These are phyloP conservation scores for Hipposideros armiger DNA, from an alignment of 2,113 vertebrate genomes.

Conservation along the genomic window DNA sequence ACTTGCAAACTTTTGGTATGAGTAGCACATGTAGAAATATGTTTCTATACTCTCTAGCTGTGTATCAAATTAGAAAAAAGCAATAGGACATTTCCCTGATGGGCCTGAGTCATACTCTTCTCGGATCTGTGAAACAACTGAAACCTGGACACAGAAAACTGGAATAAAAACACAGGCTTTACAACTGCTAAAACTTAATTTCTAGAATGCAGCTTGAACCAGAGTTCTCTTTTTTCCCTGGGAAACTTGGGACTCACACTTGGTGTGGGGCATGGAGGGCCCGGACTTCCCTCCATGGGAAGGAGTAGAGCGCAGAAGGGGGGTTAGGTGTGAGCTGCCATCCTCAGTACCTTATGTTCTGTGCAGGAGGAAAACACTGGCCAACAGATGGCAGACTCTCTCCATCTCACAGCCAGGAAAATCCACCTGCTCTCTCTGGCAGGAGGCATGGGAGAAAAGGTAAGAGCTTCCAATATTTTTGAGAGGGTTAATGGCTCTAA, in stretches of 20 bases:
- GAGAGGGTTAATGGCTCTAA: not conserved
- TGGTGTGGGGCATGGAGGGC: not conserved
- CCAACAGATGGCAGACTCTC: not conserved
- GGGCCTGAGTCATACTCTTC: not conserved
- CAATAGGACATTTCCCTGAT: not conserved
- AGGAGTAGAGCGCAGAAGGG: not conserved
- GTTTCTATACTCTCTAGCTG: not conserved
- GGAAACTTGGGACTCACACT: not conserved
- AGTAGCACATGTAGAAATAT: not conserved
- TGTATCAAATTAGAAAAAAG: not conserved
- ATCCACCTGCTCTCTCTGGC: too few relatives aligned
- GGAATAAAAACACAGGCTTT: conserved; percentile 2
- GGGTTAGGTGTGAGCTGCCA: not conserved
- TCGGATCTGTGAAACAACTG: not conserved
- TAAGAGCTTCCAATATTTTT: not conserved
- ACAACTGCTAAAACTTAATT: not conserved
- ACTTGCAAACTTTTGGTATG: not conserved
- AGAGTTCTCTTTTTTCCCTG: not conserved
- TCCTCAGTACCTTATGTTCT: too few relatives aligned
- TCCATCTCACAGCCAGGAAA: not conserved
- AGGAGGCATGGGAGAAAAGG: not conserved
- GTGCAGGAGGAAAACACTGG: not conserved
- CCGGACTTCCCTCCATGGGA: not conserved
- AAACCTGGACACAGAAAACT: not conserved
- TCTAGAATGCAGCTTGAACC: not conserved